Evolutionary conservation across 1,140 invertebrate species (phyloP).

Genomic region (Listronotus bonariensis): DNA sequence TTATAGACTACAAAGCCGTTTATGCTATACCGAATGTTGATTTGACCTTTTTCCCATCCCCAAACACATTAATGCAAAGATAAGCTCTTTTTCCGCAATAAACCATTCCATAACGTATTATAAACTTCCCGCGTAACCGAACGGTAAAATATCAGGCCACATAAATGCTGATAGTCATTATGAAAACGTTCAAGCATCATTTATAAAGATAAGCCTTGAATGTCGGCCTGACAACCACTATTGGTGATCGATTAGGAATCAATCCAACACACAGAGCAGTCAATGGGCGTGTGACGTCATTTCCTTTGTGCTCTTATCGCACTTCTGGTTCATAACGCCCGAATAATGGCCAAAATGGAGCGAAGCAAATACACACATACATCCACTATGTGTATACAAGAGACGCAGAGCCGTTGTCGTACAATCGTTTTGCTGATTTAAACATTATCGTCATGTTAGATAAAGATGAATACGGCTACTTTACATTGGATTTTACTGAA

Average conservation of each 20-base stretch:
- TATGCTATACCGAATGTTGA: neutral
- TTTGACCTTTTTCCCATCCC: constrained; percentile 13
- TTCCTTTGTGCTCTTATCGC: constrained; percentile 55
- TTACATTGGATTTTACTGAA: no score
- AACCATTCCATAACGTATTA: constrained; percentile 26
- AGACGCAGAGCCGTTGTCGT: constrained; percentile 5
- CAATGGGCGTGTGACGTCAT: constrained; percentile 56
- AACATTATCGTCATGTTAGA: constrained; percentile 8
- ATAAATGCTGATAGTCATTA: constrained; percentile 36
- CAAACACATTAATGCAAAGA: constrained; percentile 27
- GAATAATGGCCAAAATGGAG: constrained; percentile 54
- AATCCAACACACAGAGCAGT: constrained; percentile 53
- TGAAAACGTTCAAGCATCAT: constrained; percentile 46
- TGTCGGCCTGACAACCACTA: constrained; percentile 50
- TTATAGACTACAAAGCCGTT: no score
- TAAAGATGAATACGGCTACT: neutral
- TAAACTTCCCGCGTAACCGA: constrained; percentile 24
- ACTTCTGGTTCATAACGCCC: constrained; percentile 56
- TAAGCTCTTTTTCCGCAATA: constrained; percentile 33
- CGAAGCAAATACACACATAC: constrained; percentile 37
- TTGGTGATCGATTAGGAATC: constrained; percentile 55
- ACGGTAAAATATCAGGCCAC: constrained; percentile 32
- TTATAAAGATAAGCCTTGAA: constrained; percentile 51
- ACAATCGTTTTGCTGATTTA: neutral
- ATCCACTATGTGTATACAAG: constrained; percentile 16